Evolutionary conservation across 2,888 invertebrate genomes (phyloP), one percentile per base, ranked within the genome.

Genomic region (Epirrita christyi): DNA sequence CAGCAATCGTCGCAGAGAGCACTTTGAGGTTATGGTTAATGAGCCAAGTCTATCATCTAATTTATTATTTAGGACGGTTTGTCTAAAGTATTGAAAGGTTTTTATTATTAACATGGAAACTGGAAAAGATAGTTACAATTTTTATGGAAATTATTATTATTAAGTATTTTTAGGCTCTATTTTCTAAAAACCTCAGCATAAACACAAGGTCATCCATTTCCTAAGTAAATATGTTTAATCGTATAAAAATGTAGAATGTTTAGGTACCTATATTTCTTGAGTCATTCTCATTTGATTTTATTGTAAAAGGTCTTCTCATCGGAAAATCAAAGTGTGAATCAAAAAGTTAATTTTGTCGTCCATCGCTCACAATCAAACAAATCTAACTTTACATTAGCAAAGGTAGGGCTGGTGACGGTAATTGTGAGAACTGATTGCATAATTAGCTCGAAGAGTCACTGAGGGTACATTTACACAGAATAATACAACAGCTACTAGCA

Each of bases 361-460:
- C 44, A 59, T 47, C 29, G 38, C 55, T 38, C 14, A 40, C 45
- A 40, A 44, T 62, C 59, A 59, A 53, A 43, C 55, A 37, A 53
- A 58, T 58, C 41, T 61, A 52, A 58, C 46, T 58, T 54, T 29
- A 59, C 53, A 60, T 62, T 59, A 59, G 48, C 44, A 40, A 29
- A 55, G 53, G 55, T 56, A 67, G 61, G 55, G 55, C 27, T 62
- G 56, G 81, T 78, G 77, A 73, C 70, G 72, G 72, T 89, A 89
- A 90, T 88, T 89, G 91, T 92, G 91, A 88, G 91, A 92, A 91
- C 88, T 88, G 85, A 88, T 85, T 84, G 84, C 68, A 77, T 90
- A 89, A 92, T 91, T 92, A 91, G 88, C 84, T 81, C 84, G 85
- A 80, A 82, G 76, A 83, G 83, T 80, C 85, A 74, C 54, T 40